These are phyloP conservation scores for Andinoacara biseriatus DNA, from an alignment of 2,113 vertebrate genomes.

Conservation along the genomic window DNA sequence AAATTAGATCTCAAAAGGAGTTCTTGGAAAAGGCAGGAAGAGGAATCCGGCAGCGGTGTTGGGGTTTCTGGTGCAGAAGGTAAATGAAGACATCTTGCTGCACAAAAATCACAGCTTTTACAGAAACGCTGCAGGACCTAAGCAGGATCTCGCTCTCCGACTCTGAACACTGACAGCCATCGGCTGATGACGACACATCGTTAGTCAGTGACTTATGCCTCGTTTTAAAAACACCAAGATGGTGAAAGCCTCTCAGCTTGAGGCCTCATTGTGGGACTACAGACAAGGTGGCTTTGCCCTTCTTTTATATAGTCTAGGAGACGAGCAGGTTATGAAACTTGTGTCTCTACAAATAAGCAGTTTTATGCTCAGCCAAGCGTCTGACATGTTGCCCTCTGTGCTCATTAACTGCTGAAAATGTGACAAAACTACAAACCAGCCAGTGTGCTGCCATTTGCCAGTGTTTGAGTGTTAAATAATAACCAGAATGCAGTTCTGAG, in stretches of 20 bases:
- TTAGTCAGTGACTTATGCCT: not conserved
- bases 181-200: not conserved
- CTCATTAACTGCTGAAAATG: not conserved
- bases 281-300: not conserved
- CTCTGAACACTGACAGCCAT: not conserved
- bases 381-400: not conserved
- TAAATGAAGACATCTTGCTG: not conserved
- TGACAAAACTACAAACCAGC: not conserved
- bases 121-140: not conserved
- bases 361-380: not conserved
- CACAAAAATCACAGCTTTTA: too few relatives aligned
- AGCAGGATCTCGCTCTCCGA: not conserved
- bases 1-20: not conserved
- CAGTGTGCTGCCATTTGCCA: not conserved
- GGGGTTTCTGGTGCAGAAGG: not conserved
- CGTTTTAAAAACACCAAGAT: fast-evolving
- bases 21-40: too few relatives aligned
- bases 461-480: not conserved
- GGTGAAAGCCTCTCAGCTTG: not conserved
- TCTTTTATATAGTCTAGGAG: not conserved
- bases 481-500: not conserved
- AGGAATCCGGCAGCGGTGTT: not conserved
- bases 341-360: not conserved
- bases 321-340: not conserved
- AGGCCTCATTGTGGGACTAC: not conserved